Conservation (phyloP, 2,888 invertebrate species). For the Spatulosminthurus flaviceps region DNA sequence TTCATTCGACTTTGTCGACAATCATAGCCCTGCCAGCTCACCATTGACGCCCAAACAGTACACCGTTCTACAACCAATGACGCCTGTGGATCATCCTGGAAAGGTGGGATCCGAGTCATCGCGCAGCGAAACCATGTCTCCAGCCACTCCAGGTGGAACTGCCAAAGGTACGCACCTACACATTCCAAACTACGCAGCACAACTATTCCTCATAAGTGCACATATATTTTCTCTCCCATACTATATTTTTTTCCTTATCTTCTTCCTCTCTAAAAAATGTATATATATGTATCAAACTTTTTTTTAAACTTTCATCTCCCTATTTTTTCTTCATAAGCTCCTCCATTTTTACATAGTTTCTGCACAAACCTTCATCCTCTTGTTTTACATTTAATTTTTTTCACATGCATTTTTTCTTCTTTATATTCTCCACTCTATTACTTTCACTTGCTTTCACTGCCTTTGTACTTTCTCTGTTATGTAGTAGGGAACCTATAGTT, state of each 20-base stretch:
- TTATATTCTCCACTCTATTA: too few species aligned
- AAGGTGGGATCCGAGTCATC: constrained; percentile 55
- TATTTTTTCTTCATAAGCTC: not conserved
- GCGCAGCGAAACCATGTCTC: constrained; percentile 58
- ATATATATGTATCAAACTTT: not conserved
- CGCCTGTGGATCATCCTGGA: constrained; percentile 59
- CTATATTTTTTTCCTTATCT: constrained; percentile 37
- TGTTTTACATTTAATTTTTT: too few species aligned
- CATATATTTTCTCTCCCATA: constrained; percentile 30
- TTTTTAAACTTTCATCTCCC: constrained; percentile 7
- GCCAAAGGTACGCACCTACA: constrained; percentile 54
- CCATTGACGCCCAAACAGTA: constrained; percentile 58
- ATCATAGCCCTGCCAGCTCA: constrained; percentile 54
- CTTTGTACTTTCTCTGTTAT: too few species aligned
- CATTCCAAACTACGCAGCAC: constrained; percentile 40
- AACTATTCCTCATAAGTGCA: constrained; percentile 27
- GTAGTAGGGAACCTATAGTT: too few species aligned
- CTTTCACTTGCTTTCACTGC: too few species aligned
- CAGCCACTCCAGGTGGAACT: constrained; percentile 59
- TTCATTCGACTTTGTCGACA: constrained; percentile 59
- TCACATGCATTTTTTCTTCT: too few species aligned
- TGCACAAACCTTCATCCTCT: too few species aligned
- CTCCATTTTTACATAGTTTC: not conserved
- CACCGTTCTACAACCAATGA: constrained; percentile 60
- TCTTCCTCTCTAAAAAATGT: not conserved